A percentile compares a stretch with the other conserved stretches of the same genome.
Evolutionary conservation across 92 coral and sea anemone genomes (phyloP).

Genomic region (Epizoanthus illoricatus): DNA sequence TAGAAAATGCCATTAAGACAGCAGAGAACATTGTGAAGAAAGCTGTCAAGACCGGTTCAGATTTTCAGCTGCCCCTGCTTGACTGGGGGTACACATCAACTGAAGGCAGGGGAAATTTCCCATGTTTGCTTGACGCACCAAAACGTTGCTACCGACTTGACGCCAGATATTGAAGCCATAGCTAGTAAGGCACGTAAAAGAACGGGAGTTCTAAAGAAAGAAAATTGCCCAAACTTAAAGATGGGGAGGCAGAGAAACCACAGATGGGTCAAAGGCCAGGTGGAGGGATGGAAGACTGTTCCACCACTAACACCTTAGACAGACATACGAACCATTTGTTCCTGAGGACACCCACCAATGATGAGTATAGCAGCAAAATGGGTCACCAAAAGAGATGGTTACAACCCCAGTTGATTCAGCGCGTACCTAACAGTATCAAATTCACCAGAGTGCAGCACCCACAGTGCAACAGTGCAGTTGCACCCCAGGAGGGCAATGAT

Average conservation of each 20-base stretch:
- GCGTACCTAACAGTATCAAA: background rate
- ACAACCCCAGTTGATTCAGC: background rate
- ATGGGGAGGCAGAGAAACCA: background rate
- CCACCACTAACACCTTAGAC: background rate
- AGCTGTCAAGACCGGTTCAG: background rate
- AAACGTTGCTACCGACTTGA: conserved; percentile 36
- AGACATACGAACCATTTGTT: background rate
- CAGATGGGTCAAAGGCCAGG: background rate
- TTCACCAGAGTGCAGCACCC: too few species aligned
- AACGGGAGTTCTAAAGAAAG: conserved; percentile 16
- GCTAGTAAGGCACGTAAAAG: conserved; percentile 25
- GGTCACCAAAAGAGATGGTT: background rate
- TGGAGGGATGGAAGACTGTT: background rate
- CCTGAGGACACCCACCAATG: background rate
- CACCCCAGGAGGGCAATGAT: background rate
- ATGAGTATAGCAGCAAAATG: background rate
- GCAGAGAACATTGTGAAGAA: background rate
- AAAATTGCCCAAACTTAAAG: background rate
- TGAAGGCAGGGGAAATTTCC: conserved; percentile 31
- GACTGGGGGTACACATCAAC: conserved; percentile 32
- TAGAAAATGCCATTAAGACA: too few species aligned
- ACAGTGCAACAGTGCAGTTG: background rate
- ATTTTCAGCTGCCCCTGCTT: conserved; percentile 22
- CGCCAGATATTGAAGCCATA: conserved; percentile 40
- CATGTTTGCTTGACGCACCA: conserved; percentile 40